phyloP scores from a whole-genome alignment of 2,797 vertebrate genomes.

The Vireo griseus region DNA sequence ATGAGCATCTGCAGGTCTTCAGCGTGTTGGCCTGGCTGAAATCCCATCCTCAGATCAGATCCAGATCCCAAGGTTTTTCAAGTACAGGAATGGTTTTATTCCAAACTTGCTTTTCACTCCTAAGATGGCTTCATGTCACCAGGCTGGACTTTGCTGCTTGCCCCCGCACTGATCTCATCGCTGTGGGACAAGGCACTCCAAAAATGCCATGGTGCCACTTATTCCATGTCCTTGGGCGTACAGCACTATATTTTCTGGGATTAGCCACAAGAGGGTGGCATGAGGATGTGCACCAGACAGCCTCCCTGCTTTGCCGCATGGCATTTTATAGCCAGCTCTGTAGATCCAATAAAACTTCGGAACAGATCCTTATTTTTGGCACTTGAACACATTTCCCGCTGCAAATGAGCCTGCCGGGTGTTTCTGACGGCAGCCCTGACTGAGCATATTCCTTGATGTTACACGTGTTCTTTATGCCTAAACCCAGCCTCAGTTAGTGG shows the following conservation, averaged over 20 bases:
- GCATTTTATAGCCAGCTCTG: background rate
- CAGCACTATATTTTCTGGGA: background rate
- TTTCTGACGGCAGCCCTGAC: background rate
- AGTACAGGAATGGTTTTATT: background rate
- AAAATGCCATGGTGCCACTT: background rate
- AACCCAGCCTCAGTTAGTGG: background rate
- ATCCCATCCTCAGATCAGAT: background rate
- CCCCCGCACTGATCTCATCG: fast-evolving
- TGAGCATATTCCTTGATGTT: background rate
- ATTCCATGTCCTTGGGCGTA: fast-evolving
- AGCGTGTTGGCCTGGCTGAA: background rate
- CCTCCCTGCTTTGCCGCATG: background rate
- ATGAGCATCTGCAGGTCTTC: background rate
- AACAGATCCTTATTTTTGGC: slow-evolving; percentile 12
- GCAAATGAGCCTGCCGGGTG: background rate
- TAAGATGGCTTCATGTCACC: background rate
- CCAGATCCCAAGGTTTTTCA: background rate
- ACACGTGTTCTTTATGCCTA: background rate
- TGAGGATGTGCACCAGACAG: slow-evolving; percentile 19
- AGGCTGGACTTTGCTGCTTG: background rate
- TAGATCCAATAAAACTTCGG: background rate
- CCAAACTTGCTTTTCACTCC: background rate
- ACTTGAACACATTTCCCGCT: background rate
- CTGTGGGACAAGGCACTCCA: fast-evolving
- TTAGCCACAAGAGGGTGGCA: slow-evolving; percentile 61